Percentiles rank a stretch among this genome's conserved stretches.
phyloP scores from a whole-genome alignment of 2,797 vertebrate species.

The Acipenser transmontanus region DNA sequence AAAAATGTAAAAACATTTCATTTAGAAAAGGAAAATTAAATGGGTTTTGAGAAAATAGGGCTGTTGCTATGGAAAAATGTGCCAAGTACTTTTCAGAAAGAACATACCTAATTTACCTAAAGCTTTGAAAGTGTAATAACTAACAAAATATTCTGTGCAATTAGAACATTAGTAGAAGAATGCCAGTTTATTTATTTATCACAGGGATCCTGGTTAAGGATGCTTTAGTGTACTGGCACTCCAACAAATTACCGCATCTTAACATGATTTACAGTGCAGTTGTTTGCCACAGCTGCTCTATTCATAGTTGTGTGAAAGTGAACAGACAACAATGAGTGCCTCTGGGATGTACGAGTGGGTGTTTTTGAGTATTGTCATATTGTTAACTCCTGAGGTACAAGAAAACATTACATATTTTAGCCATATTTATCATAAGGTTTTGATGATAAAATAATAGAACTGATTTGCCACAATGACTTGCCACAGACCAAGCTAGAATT shows the following conservation, averaged over 20 bases:
- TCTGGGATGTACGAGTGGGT: conserved; percentile 26
- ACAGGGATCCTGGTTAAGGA: neutral
- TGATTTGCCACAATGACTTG: too few species aligned
- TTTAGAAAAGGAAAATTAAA: too few species aligned
- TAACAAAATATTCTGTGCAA: neutral
- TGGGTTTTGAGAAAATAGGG: too few species aligned
- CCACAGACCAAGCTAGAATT: too few species aligned
- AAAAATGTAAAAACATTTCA: too few species aligned
- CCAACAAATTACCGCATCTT: conserved; percentile 16
- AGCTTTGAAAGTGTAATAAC: neutral
- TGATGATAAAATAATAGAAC: neutral
- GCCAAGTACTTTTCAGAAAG: too few species aligned
- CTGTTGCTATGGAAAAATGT: too few species aligned
- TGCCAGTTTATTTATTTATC: neutral
- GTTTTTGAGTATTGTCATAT: neutral
- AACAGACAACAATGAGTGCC: conserved; percentile 32
- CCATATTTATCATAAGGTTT: neutral
- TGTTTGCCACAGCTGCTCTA: conserved; percentile 39
- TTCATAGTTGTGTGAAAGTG: conserved; percentile 35
- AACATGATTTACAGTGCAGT: conserved; percentile 37
- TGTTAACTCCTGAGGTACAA: neutral
- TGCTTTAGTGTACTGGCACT: neutral
- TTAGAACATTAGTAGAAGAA: neutral
- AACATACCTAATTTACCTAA: neutral
- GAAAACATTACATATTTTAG: neutral